phyloP scores from a whole-genome alignment of 2,797 vertebrate genomes.

The Acestrorhynchus altus region DNA sequence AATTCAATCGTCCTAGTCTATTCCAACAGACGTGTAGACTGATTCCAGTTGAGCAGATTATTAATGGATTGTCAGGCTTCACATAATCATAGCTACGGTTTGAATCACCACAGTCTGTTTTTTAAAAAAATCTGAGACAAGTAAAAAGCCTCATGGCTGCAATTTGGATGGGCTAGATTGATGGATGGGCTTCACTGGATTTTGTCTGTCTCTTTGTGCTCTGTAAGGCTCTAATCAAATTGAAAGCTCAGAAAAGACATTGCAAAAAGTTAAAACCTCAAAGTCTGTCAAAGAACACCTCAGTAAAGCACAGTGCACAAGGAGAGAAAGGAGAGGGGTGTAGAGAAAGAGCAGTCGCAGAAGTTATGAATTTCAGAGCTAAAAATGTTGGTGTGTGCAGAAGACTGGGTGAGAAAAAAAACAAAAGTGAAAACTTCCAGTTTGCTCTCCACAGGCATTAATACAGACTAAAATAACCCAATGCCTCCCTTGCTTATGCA shows the following conservation, averaged over 20 bases:
- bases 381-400: background rate
- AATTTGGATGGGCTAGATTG: too few species aligned
- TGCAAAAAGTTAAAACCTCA: background rate
- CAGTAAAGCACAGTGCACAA: background rate
- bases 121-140: too few species aligned
- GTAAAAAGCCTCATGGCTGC: too few species aligned
- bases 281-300: background rate
- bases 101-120: too few species aligned
- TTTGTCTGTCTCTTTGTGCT: slow-evolving; percentile 14
- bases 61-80: too few species aligned
- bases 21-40: too few species aligned
- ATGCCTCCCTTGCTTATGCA: slow-evolving; percentile 39
- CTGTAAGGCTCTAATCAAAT: slow-evolving; percentile 49
- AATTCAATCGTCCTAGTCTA: too few species aligned
- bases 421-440: background rate
- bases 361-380: background rate
- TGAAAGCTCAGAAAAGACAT: slow-evolving; percentile 42
- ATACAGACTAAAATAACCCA: slow-evolving; percentile 41
- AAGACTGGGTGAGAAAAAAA: background rate
- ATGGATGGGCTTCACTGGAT: slow-evolving; percentile 7
- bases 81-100: too few species aligned
- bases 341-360: background rate
- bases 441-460: background rate
- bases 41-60: too few species aligned
- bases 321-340: background rate